phyloP scores from a whole-genome alignment of 1,140 invertebrate genomes.

The Zaprionus capensis region DNA sequence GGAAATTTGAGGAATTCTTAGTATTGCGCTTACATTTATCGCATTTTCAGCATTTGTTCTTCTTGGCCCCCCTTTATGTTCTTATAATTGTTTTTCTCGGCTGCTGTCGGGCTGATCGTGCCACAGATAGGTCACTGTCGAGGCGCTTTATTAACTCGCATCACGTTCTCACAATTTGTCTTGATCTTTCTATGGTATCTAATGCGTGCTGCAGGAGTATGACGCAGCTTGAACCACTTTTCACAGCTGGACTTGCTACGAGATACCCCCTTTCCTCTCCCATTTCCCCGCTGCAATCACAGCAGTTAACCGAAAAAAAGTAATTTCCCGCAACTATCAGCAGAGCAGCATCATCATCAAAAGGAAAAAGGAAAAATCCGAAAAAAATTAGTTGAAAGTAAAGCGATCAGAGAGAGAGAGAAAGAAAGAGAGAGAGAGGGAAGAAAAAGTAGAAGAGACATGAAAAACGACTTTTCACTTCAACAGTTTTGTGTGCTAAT shows the following conservation, averaged over 20 bases:
- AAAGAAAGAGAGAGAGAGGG: constrained; percentile 22
- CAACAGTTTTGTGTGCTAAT: constrained; percentile 82
- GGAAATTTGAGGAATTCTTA: background rate
- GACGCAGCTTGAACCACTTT: constrained; percentile 45
- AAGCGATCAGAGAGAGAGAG: constrained; percentile 55
- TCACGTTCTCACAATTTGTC: constrained; percentile 25
- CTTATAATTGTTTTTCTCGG: constrained; percentile 16
- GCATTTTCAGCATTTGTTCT: constrained; percentile 16
- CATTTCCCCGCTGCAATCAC: constrained; percentile 14
- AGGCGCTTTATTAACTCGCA: constrained; percentile 21
- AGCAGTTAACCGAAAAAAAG: constrained; percentile 51
- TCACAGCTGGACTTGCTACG: constrained; percentile 34
- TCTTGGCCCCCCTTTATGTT: background rate
- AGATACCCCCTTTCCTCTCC: background rate
- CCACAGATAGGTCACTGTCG: constrained; percentile 18
- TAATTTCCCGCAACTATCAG: constrained; percentile 65
- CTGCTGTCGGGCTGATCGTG: constrained; percentile 35
- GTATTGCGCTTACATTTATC: constrained; percentile 1
- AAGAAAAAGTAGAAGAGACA: constrained; percentile 27
- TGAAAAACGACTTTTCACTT: constrained; percentile 82
- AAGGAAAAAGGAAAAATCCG: constrained; percentile 50
- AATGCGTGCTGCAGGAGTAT: constrained; percentile 20
- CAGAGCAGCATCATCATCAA: constrained; percentile 47
- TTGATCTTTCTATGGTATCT: constrained; percentile 1
- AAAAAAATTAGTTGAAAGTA: constrained; percentile 74